phyloP scores from a whole-genome alignment of 1,140 invertebrate genomes.

The Pteromalus puparum region DNA sequence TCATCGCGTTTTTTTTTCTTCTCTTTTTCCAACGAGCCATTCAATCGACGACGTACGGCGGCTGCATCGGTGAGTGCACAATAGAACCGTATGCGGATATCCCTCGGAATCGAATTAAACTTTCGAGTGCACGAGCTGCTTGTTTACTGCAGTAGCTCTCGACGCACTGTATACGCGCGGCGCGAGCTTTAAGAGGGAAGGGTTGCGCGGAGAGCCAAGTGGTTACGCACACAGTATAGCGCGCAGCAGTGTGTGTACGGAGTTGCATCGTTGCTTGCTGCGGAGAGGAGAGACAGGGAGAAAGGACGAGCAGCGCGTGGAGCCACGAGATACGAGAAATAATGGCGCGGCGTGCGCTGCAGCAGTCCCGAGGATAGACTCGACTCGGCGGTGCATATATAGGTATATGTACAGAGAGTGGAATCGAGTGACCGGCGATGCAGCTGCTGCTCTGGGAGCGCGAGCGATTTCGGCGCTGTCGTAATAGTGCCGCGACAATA shows the following conservation, averaged over 20 bases:
- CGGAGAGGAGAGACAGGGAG: slow-evolving; percentile 37
- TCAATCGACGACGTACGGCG: too few relatives aligned
- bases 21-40: too few relatives aligned
- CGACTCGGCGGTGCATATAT: neutral
- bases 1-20: too few relatives aligned
- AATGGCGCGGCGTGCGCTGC: slow-evolving; percentile 57
- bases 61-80: too few relatives aligned
- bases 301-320: slow-evolving; percentile 54
- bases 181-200: slow-evolving; percentile 31
- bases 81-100: too few relatives aligned
- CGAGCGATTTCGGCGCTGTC: slow-evolving; percentile 51
- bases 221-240: neutral
- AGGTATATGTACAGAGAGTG: neutral
- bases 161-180: neutral
- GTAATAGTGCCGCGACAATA: slow-evolving; percentile 64
- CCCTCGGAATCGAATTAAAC: slow-evolving; percentile 48
- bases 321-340: slow-evolving; percentile 68
- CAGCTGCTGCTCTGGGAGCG: slow-evolving; percentile 37
- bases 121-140: slow-evolving; percentile 45
- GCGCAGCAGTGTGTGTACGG: neutral
- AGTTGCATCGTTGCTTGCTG: neutral
- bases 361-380: slow-evolving; percentile 1
- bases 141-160: slow-evolving; percentile 29
- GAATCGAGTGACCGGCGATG: slow-evolving; percentile 21
- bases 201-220: slow-evolving; percentile 25